These are phyloP conservation scores for Chondrosia reniformis DNA, from an alignment of 37 sponge, comb jelly and placozoan species.

Conservation along the genomic window DNA sequence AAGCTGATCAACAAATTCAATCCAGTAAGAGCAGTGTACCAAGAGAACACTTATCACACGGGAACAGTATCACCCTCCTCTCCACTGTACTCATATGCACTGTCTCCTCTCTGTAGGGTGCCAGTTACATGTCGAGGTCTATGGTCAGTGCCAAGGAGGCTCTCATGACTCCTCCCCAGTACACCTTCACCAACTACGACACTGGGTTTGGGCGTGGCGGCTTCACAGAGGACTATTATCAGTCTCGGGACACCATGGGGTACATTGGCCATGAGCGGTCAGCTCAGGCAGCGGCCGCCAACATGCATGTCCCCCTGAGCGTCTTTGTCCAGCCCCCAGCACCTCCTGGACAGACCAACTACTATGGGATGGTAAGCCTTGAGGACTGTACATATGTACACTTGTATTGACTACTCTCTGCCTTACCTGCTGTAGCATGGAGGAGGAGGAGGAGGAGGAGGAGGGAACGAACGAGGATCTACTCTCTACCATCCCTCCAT, in stretches of 20 bases:
- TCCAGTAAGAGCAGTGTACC: conserved; percentile 39
- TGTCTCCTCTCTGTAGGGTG: conserved; percentile 50
- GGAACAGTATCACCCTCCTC: not conserved
- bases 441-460: not conserved
- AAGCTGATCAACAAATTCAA: conserved; percentile 83
- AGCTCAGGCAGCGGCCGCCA: conserved; percentile 67
- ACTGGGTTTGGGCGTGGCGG: not conserved
- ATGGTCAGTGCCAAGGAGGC: conserved; percentile 81
- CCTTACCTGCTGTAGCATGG: not conserved
- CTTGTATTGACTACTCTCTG: not conserved
- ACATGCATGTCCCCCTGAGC: conserved; percentile 80
- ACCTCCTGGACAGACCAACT: conserved; percentile 56
- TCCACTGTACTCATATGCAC: not conserved
- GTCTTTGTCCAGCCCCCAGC: conserved; percentile 82
- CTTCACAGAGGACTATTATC: conserved; percentile 75
- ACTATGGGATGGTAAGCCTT: conserved; percentile 4
- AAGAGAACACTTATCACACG: not conserved
- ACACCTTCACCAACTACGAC: conserved; percentile 4
- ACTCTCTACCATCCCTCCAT: not conserved
- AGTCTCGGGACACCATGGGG: conserved; percentile 81
- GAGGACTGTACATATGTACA: not conserved
- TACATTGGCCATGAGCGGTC: conserved; percentile 75
- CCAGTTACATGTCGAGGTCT: conserved; percentile 75
- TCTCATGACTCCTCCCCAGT: conserved; percentile 17
- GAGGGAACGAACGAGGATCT: not conserved